Base-by-base conservation (phyloP, 2,888 invertebrate species). In the Spodoptera exigua region DNA sequence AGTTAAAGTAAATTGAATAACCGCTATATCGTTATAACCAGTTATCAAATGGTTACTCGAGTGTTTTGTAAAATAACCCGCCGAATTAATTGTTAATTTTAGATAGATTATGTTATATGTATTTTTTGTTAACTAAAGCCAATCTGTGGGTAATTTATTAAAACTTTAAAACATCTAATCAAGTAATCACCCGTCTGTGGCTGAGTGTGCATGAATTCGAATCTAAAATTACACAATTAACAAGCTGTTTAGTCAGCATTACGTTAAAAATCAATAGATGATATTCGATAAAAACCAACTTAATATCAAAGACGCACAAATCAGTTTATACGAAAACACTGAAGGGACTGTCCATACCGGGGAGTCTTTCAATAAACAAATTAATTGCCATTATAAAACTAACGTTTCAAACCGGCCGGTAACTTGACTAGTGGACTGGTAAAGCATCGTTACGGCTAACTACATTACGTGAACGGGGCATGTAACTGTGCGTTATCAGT, bases 401-500 rank as follows among this genome's bases (percentile, higher is more conserved):
- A 49, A 44, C 17, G 12, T 40, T 54, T 59, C 34, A 66, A 72
- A 48, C 47, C 39, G 35, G 16, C 21, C 36, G 43, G 27, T 72
- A 54, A 61, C 35, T 35, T 66, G 16, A 52, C 54, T 48, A 64
- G 61, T 37, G 48, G 47, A 43, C 54, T 51, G 46, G 55, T 62
- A 60, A 54, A 73, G 43, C 62, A 56, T 63, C 54, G 74, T 74
- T 66, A 63, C 52, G 18, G n/a, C 51, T 66, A 74, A 74, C 66
- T 56, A 17, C 47, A 36, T 76, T 70, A 76, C 49, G 66, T 52
- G 69, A 34, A 61, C 66, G 49, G 44, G 49, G 46, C 62, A 49
- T 55, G 67, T 70, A 70, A 77, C 63, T 53, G 67, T 67, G 47
- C 70, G 71, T 76, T 60, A 74, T 72, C 65, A 72, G 59, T 55